Evolutionary conservation across 2,113 vertebrate species (phyloP).

Genomic region (Polypterus senegalus): DNA sequence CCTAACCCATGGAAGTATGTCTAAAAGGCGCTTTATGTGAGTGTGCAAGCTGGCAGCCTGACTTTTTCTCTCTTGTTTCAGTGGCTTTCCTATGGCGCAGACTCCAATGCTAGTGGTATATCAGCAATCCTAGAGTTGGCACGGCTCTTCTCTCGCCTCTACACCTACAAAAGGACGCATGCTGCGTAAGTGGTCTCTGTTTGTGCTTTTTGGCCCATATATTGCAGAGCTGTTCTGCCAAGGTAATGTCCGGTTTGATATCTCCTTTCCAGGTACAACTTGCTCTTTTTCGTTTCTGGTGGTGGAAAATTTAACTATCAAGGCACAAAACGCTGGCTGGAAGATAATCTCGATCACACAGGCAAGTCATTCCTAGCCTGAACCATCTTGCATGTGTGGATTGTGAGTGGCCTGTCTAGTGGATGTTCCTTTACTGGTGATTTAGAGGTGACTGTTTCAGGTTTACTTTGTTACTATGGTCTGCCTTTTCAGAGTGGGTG

Average conservation of each 20-base stretch:
- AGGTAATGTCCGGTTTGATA: background rate
- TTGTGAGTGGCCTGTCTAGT: too few relatives aligned
- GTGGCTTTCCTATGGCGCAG: constrained; percentile 90
- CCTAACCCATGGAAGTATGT: too few relatives aligned
- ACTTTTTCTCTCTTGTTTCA: constrained; percentile 24
- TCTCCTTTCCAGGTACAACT: constrained; percentile 66
- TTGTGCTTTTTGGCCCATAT: background rate
- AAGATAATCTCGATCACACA: constrained; percentile 93
- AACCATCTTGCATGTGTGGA: background rate
- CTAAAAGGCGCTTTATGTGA: too few relatives aligned
- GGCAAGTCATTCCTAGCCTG: constrained; percentile 37
- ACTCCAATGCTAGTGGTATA: constrained; percentile 88
- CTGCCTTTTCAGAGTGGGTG: too few relatives aligned
- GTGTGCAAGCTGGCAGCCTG: too few relatives aligned
- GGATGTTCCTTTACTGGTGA: too few relatives aligned
- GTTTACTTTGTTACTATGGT: too few relatives aligned
- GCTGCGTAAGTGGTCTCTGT: constrained; percentile 55
- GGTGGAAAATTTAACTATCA: constrained; percentile 98
- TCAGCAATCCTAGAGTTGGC: constrained; percentile 83
- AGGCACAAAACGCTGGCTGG: constrained; percentile 93
- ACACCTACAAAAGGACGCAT: constrained; percentile 94
- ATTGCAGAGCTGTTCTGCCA: background rate
- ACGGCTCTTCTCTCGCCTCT: constrained; percentile 87
- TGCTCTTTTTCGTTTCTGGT: constrained; percentile 90
- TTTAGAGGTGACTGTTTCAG: too few relatives aligned